Base-by-base conservation (phyloP, 2,113 vertebrate species). In the Girardinichthys multiradiatus region DNA sequence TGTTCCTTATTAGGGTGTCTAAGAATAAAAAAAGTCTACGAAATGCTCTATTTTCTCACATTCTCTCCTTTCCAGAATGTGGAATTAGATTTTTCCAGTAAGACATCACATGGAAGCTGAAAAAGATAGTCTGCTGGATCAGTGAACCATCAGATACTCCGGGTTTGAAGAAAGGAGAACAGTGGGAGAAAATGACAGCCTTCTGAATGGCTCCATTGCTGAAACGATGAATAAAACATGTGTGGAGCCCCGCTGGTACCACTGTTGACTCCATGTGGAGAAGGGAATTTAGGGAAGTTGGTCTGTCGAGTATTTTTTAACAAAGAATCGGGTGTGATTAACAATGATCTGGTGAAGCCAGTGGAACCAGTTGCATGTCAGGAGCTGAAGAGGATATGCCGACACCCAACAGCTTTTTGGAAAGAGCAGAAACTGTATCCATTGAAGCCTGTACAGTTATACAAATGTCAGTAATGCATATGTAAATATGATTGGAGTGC, bases 191-290 rank as follows among this genome's bases (percentile, higher is more conserved):
- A 76, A 79, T 68, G 83, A 85, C 87, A 76, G 79, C 73, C 74
- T 66, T 72, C 76, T 86, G 87, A 86, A 88, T 73, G 89, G 86
- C 82, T 91, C 79, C 85, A 88, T 87, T n/a, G 42, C 72, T 42
- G 62, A 27, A 35, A 8, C 21, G 31, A 90, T 92, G 87, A 92
- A 94, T 93, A 89, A 92, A 92, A 87, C 87, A 94, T 91, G 61
- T 1, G 42, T 24, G 37, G 77, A 59, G 57, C 57, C 83, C 81
- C 42, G 45, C 86, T 85, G 80, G 79, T 64, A 75, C 82, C 74
- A 35, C 57, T 27, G 81, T 68, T 70, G 81, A 82, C 86, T 80
- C 70, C 73, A 61, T 48, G 72, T 70, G 13, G 72, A 80, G 88
- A 83, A 33, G 77, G 84, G 77, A 80, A 87, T 87, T 83, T 87